phyloP scores from a whole-genome alignment of 2,888 invertebrate species.

The Camponotus fellah region DNA sequence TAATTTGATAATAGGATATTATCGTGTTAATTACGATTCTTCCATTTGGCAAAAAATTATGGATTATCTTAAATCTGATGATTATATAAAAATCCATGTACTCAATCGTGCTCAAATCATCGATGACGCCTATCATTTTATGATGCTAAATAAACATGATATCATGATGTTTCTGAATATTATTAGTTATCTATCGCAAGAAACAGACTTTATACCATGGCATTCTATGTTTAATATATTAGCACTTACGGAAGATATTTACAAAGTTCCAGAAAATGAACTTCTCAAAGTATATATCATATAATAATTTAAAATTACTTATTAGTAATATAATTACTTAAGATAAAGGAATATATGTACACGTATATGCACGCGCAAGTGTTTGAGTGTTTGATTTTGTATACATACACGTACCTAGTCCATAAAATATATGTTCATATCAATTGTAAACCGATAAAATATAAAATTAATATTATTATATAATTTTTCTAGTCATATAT shows the following conservation, averaged over 20 bases:
- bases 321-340: too few relatives aligned
- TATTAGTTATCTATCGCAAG: conserved; percentile 88
- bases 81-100: conserved; percentile 87
- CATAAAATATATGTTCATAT: too few relatives aligned
- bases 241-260: background rate
- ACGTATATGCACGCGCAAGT: too few relatives aligned
- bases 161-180: conserved; percentile 79
- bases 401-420: too few relatives aligned
- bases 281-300: conserved; percentile 47
- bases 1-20: conserved; percentile 72
- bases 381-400: too few relatives aligned
- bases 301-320: too few relatives aligned
- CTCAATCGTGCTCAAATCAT: conserved; percentile 92
- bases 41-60: conserved; percentile 89
- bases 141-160: background rate
- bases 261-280: background rate
- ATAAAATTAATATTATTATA: conserved; percentile 13
- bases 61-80: conserved; percentile 85
- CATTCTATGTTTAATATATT: conserved; percentile 87
- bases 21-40: conserved; percentile 88
- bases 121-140: conserved; percentile 90
- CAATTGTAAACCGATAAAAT: too few relatives aligned
- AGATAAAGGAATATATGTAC: too few relatives aligned
- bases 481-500: conserved; percentile 40
- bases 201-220: conserved; percentile 91